Percentiles rank a stretch among this genome's conserved stretches.
phyloP scores from a whole-genome alignment of 2,797 vertebrate genomes.

The Molossus alvarezi region DNA sequence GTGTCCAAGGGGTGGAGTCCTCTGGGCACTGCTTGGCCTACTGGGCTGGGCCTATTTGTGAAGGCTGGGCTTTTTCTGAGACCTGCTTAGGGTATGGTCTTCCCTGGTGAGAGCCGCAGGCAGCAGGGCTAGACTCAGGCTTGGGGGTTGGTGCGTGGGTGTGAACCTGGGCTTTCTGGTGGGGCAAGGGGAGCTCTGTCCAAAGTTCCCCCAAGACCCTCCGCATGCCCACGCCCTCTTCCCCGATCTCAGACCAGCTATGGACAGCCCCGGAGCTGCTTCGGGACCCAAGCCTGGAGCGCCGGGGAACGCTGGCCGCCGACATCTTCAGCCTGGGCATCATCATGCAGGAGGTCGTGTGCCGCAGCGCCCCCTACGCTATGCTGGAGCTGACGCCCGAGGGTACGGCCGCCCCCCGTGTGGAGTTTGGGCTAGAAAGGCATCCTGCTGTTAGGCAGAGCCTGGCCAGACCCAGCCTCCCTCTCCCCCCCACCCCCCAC shows the following conservation, averaged over 20 bases:
- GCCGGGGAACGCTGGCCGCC: conserved; percentile 90
- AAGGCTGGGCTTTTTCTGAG: background rate
- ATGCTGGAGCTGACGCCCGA: conserved; percentile 94
- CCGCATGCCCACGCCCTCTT: background rate
- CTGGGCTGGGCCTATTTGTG: background rate
- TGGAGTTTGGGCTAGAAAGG: background rate
- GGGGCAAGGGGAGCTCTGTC: background rate
- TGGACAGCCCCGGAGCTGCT: conserved; percentile 97
- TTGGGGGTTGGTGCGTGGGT: background rate
- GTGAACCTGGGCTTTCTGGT: background rate
- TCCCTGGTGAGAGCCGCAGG: background rate
- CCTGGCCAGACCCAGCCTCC: background rate
- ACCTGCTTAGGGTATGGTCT: background rate
- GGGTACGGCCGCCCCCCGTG: conserved; percentile 88
- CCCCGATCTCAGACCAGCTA: conserved; percentile 90
- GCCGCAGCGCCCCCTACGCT: conserved; percentile 94
- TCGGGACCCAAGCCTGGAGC: conserved; percentile 88
- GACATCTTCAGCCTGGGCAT: conserved; percentile 96
- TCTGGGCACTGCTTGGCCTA: background rate
- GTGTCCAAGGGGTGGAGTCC: background rate
- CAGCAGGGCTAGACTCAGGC: background rate
- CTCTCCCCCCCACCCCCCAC: background rate
- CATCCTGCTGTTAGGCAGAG: background rate
- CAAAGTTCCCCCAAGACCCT: background rate
- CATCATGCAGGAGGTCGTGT: conserved; percentile 96